Percentiles rank a stretch among this genome's conserved stretches.
These are phyloP conservation scores for Eolophus roseicapilla DNA, from an alignment of 2,113 vertebrate species.

Conservation along the genomic window DNA sequence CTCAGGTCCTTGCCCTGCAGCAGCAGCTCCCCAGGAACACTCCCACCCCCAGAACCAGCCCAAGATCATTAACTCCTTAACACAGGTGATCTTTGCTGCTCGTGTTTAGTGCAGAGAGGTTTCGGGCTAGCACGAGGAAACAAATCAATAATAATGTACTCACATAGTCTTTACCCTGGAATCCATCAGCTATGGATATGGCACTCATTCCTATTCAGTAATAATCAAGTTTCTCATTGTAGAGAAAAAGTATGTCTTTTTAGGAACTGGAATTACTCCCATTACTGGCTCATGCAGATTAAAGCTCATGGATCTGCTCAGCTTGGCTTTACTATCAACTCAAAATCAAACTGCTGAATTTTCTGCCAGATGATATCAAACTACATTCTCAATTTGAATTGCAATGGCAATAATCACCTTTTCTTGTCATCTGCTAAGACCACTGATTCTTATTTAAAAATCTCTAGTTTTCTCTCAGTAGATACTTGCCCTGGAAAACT, in stretches of 20 bases:
- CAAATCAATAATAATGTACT: accelerated
- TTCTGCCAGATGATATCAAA: not conserved
- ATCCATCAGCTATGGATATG: not conserved
- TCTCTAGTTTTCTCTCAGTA: not conserved
- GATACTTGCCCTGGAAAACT: conserved; percentile 11
- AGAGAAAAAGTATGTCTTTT: not conserved
- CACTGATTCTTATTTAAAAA: not conserved
- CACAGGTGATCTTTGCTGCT: not conserved
- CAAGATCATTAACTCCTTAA: not conserved
- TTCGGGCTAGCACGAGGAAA: not conserved
- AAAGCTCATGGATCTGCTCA: not conserved
- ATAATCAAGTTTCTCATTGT: not conserved
- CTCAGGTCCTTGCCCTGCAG: not conserved
- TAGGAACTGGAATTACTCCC: not conserved
- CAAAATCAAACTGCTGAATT: not conserved
- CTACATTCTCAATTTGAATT: not conserved
- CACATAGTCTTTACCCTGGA: not conserved
- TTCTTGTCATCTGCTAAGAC: not conserved
- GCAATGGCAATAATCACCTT: not conserved
- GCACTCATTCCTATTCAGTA: not conserved
- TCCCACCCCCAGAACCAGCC: accelerated
- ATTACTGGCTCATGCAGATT: not conserved
- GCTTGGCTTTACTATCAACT: not conserved
- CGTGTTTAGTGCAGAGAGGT: not conserved
- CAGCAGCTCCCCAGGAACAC: not conserved